These are phyloP conservation scores for Falcaria lacertinaria DNA, from an alignment of 2,888 invertebrate genomes.

Conservation along the genomic window DNA sequence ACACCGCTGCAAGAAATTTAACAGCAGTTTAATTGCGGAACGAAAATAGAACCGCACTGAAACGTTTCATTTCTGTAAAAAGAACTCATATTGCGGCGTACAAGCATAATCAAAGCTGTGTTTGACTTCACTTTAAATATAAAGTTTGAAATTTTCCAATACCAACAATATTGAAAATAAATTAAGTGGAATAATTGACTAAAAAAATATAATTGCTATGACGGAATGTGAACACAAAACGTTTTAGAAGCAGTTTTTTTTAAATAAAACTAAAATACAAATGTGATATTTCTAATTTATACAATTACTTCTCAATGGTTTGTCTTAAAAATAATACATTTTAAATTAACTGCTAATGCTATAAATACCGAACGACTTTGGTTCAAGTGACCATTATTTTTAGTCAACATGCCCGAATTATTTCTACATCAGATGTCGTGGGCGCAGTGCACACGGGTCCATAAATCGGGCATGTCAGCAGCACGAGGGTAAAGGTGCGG, in stretches of 20 bases:
- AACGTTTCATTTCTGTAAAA: slow-evolving; percentile 69
- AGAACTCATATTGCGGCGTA: slow-evolving; percentile 60
- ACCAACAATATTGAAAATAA: slow-evolving; percentile 30
- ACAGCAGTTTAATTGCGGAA: slow-evolving; percentile 77
- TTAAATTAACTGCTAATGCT: no score
- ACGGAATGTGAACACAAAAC: no score
- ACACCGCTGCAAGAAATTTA: slow-evolving; percentile 76
- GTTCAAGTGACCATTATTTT: not conserved
- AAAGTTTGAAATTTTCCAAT: slow-evolving; percentile 38
- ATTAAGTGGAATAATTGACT: slow-evolving; percentile 27
- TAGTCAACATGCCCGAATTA: not conserved
- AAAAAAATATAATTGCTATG: no score
- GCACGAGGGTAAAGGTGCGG: slow-evolving; percentile 59
- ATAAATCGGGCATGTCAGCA: slow-evolving; percentile 58
- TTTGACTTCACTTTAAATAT: slow-evolving; percentile 45
- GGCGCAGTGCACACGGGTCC: slow-evolving; percentile 33
- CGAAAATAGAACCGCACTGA: slow-evolving; percentile 73
- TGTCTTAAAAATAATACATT: no score
- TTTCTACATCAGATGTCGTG: slow-evolving; percentile 17
- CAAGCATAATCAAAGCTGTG: slow-evolving; percentile 41
- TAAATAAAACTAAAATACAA: no score
- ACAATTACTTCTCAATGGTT: no score
- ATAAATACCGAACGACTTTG: no score
- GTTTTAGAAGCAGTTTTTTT: no score
- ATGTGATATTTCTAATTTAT: no score